A percentile compares a stretch with the other conserved stretches of the same genome.
Conservation (phyloP, 30 jellyfish, hydroid and myxozoan genomes). For the Aurelia coerulea region DNA sequence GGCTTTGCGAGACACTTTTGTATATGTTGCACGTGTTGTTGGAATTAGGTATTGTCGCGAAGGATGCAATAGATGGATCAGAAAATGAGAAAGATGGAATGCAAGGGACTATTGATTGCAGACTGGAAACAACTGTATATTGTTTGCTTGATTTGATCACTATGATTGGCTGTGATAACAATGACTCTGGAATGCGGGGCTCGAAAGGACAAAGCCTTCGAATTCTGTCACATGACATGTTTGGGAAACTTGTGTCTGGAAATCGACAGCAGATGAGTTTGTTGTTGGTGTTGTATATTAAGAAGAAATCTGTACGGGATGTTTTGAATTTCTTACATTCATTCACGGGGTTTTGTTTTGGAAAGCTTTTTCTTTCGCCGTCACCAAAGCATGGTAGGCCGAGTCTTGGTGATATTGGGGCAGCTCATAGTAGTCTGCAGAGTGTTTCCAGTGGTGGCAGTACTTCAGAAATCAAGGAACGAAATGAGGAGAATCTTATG, state of each 20-base stretch:
- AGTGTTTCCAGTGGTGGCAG: conserved; percentile 46
- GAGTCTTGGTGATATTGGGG: conserved; percentile 25
- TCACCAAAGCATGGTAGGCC: conserved; percentile 16
- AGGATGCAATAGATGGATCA: not conserved
- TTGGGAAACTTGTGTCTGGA: conserved; percentile 33
- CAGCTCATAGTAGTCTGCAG: conserved; percentile 55
- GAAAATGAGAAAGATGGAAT: not conserved
- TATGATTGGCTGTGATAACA: conserved; percentile 82
- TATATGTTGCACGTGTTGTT: conserved; percentile 37
- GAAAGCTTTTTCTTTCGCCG: conserved; percentile 26
- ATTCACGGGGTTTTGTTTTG: conserved; percentile 58
- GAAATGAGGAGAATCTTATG: conserved; percentile 28
- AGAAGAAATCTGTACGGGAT: conserved; percentile 9
- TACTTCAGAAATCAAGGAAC: conserved; percentile 26
- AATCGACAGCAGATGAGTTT: conserved; percentile 27
- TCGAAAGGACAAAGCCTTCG: conserved; percentile 82
- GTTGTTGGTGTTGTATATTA: conserved; percentile 29
- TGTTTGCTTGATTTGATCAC: conserved; percentile 63
- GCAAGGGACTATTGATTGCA: conserved; percentile 2
- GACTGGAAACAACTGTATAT: conserved; percentile 39
- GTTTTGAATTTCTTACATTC: conserved; percentile 51
- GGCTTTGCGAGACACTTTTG: conserved; percentile 49
- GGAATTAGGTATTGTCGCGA: conserved; percentile 41
- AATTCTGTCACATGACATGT: conserved; percentile 46
- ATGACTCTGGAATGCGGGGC: conserved; percentile 80